A percentile compares a stretch with the other conserved stretches of the same genome.
phyloP scores from a whole-genome alignment of 2,888 invertebrate species.

The Amblyjoppa fuscipennis region DNA sequence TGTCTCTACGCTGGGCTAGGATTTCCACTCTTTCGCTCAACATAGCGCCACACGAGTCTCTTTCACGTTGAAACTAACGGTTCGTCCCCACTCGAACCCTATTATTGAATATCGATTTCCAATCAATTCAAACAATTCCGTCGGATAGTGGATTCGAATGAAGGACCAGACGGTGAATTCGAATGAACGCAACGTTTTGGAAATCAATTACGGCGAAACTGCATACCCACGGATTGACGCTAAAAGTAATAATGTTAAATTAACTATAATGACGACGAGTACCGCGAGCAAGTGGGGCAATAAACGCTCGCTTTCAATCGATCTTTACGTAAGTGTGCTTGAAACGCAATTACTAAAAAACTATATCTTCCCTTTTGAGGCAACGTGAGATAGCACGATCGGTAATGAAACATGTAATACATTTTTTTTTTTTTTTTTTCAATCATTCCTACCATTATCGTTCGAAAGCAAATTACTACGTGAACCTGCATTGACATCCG shows the following conservation, averaged over 20 bases:
- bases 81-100: conserved; percentile 39
- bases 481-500: too few relatives aligned
- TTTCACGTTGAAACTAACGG: conserved; percentile 26
- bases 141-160: conserved; percentile 5
- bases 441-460: too few relatives aligned
- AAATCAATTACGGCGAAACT: neutral
- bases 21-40: conserved; percentile 26
- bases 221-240: neutral
- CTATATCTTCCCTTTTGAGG: too few relatives aligned
- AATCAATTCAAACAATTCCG: conserved; percentile 30
- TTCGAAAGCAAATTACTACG: too few relatives aligned
- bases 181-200: neutral
- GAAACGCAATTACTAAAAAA: too few relatives aligned
- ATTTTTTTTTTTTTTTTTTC: too few relatives aligned
- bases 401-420: too few relatives aligned
- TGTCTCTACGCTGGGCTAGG: neutral
- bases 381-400: too few relatives aligned
- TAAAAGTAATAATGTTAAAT: neutral
- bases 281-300: too few relatives aligned
- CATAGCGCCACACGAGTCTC: conserved; percentile 40
- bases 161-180: neutral
- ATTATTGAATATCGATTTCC: conserved; percentile 59
- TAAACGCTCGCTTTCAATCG: too few relatives aligned
- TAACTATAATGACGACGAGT: too few relatives aligned
- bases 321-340: too few relatives aligned